Evolutionary conservation across 2,113 vertebrate species (phyloP).

Genomic region (Rhea americana): DNA sequence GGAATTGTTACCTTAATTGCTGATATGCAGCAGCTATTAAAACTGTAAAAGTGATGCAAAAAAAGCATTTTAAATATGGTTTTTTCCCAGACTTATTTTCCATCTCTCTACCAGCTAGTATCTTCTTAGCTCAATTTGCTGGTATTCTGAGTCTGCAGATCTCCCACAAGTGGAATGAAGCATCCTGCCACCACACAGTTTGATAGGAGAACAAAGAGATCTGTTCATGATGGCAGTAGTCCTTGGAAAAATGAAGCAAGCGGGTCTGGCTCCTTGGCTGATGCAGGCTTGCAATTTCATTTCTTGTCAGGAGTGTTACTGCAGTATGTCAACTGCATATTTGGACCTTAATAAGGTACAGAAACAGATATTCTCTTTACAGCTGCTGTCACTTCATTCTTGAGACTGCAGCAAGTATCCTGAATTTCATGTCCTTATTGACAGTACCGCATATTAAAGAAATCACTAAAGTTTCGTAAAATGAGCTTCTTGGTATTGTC

Average conservation of each 20-base stretch:
- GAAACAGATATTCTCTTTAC: slow-evolving; percentile 4
- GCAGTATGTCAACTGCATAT: slow-evolving; percentile 8
- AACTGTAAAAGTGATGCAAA: background rate
- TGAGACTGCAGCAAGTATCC: background rate
- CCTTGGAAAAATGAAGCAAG: slow-evolving; percentile 1
- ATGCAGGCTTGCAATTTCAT: background rate
- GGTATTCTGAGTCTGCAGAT: background rate
- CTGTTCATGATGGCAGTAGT: background rate
- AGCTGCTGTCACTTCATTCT: background rate
- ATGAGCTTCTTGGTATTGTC: background rate
- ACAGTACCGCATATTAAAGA: background rate
- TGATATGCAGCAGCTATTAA: background rate
- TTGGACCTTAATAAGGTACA: background rate
- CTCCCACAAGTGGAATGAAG: background rate
- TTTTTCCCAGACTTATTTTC: background rate
- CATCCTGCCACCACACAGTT: background rate
- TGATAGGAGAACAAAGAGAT: background rate
- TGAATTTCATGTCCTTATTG: background rate
- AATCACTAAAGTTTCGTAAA: background rate
- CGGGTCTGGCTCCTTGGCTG: background rate
- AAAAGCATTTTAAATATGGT: background rate
- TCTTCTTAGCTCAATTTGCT: background rate
- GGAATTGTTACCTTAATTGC: background rate
- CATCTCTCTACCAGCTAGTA: background rate
- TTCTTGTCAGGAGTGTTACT: slow-evolving; percentile 5